Base-by-base conservation (phyloP, 2,888 invertebrate genomes). In the Nemotelus nigrinus region DNA sequence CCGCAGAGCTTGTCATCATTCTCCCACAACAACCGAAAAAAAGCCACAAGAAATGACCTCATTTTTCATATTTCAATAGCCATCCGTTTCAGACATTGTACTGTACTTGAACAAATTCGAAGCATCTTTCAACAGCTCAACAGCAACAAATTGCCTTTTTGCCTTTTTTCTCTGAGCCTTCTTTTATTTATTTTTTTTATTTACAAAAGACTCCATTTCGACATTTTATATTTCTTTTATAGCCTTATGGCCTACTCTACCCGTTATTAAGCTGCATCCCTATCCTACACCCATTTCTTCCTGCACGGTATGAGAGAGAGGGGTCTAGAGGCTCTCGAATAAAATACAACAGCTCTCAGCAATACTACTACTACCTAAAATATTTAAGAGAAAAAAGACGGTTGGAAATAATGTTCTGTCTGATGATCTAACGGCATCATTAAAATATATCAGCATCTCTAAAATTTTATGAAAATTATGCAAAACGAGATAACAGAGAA, bases 401-500 rank as follows among this genome's bases (percentile, higher is more conserved):
- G 25, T 25, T 25, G 25, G 25, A 25, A 25, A 25, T 25, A 25
- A 25, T 25, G 25, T 25, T 25, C 25, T 25, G 25, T 25, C 7
- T 25, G 57, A 57, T 57, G 25, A 43, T 43, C 43, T 2, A 5
- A 5, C 55, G 50, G 70, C 47, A 70, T 39, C 70, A 53, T 70
- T 70, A 70, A 70, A 53, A 70, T 55, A 70, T 70, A 70, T 70
- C 70, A 70, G 70, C 53, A 55, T 53, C 70, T 70, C 70, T 70
- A 55, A 55, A 70, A 53, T 70, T 68, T 55, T 55, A 70, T 70
- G 70, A 70, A 70, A 55, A 70, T 25, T 70, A 70, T 55, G 70
- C 53, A 63, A 70, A 7, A 48, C 3, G 70, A 44, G 39, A 67
- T 48, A 67, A 67, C 47, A 50, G 6, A 43, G 65, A 47, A 63